A percentile compares a stretch with the other conserved stretches of the same genome.
These are phyloP conservation scores for Lamellibrachia luymesi DNA, from an alignment of 1,140 invertebrate species.

Conservation along the genomic window DNA sequence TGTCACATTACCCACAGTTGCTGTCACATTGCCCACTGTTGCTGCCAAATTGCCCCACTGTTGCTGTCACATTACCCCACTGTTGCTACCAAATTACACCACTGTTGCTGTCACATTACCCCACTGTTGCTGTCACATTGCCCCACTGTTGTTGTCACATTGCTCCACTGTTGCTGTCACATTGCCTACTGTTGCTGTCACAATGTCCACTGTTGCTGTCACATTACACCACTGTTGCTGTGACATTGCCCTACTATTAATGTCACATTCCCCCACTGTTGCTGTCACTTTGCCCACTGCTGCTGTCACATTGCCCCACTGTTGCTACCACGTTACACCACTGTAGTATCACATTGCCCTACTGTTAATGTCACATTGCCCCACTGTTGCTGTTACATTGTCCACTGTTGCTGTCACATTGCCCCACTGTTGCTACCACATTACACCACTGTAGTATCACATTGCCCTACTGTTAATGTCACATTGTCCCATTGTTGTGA, in stretches of 20 bases:
- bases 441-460: background rate
- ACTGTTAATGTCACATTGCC: background rate
- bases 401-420: background rate
- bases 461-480: background rate
- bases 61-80: background rate
- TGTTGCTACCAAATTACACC: background rate
- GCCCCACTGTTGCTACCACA: background rate
- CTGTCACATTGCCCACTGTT: background rate
- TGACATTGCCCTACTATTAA: background rate
- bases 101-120: background rate
- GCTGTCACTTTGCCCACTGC: background rate
- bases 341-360: background rate
- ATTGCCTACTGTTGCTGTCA: background rate
- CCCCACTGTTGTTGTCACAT: no score
- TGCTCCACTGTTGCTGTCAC: background rate
- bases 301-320: background rate
- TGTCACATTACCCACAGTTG: background rate
- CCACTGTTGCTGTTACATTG: no score
- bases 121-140: background rate
- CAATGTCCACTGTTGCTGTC: background rate
- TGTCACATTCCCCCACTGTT: background rate
- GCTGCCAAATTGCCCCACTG: background rate
- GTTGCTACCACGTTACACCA: background rate
- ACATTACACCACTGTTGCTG: background rate
- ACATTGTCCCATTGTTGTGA: background rate